A percentile compares a stretch with the other conserved stretches of the same genome.
These are phyloP conservation scores for Epirrita christyi DNA, from an alignment of 2,888 invertebrate species.

Conservation along the genomic window DNA sequence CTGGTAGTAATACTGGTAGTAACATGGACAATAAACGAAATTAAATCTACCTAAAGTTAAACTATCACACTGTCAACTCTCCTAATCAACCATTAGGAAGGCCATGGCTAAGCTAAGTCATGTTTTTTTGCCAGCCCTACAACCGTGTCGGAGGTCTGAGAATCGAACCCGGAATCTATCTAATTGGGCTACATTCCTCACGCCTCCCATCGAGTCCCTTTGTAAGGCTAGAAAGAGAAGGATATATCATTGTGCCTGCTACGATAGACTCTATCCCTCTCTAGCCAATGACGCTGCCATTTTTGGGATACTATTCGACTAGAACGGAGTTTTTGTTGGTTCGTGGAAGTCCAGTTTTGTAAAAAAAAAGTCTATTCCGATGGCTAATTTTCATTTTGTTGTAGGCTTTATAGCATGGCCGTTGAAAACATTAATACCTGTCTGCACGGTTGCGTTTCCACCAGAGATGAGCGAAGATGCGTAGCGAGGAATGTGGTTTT, in stretches of 20 bases:
- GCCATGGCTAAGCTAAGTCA: not conserved
- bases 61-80: too few species aligned
- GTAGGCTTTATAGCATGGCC: too few species aligned
- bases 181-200: constrained; percentile 75
- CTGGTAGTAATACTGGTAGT: too few species aligned
- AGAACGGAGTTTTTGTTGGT: not conserved
- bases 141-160: constrained; percentile 41
- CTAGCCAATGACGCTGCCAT: constrained; percentile 41
- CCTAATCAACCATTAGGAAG: not conserved
- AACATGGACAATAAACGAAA: too few species aligned
- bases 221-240: constrained; percentile 14
- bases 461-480: too few species aligned
- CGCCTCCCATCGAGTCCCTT: constrained; percentile 38
- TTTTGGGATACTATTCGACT: constrained; percentile 13
- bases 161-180: constrained; percentile 54
- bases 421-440: too few species aligned
- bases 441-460: too few species aligned
- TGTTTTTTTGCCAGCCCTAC: constrained; percentile 7
- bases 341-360: not conserved
- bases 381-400: too few species aligned
- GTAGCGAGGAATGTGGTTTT: too few species aligned
- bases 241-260: constrained; percentile 25
- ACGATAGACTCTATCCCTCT: constrained; percentile 24
- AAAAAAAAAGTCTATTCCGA: not conserved
- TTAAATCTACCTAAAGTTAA: too few species aligned